phyloP scores from a whole-genome alignment of 2,113 vertebrate species.

The Vicugna pacos region DNA sequence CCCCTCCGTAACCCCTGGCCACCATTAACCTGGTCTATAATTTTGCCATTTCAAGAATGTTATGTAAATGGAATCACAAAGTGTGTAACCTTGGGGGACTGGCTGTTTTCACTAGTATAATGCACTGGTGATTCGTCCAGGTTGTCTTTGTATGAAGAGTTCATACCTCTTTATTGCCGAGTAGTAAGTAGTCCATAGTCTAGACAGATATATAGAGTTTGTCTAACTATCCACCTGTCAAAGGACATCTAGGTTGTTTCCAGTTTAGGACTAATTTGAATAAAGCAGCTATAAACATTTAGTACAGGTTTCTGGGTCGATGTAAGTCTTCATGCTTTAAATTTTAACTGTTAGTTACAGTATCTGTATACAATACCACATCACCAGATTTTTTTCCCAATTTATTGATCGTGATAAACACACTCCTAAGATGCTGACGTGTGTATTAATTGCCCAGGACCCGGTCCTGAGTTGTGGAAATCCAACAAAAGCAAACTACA shows the following conservation, averaged over 20 bases:
- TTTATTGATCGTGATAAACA: not conserved
- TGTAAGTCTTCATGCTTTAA: fast-evolving
- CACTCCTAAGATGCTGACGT: too few relatives aligned
- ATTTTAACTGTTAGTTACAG: too few relatives aligned
- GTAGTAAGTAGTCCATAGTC: fast-evolving
- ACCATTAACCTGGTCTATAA: not conserved
- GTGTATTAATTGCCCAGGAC: not conserved
- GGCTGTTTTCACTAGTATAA: fast-evolving
- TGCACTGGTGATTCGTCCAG: not conserved
- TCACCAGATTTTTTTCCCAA: not conserved
- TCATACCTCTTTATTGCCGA: not conserved
- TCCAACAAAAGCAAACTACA: not conserved
- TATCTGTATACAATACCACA: fast-evolving
- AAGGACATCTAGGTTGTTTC: not conserved
- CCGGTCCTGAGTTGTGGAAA: not conserved
- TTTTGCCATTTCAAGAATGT: not conserved
- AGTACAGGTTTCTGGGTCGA: not conserved
- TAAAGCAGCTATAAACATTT: not conserved
- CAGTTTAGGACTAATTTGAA: not conserved
- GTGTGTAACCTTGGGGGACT: too few relatives aligned
- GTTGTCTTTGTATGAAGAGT: not conserved
- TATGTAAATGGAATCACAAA: not conserved
- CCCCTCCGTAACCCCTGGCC: not conserved
- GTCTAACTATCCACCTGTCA: not conserved
- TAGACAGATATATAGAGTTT: fast-evolving